Evolutionary conservation across 2,113 vertebrate genomes (phyloP).

Genomic region (human (Homo sapiens)): DNA sequence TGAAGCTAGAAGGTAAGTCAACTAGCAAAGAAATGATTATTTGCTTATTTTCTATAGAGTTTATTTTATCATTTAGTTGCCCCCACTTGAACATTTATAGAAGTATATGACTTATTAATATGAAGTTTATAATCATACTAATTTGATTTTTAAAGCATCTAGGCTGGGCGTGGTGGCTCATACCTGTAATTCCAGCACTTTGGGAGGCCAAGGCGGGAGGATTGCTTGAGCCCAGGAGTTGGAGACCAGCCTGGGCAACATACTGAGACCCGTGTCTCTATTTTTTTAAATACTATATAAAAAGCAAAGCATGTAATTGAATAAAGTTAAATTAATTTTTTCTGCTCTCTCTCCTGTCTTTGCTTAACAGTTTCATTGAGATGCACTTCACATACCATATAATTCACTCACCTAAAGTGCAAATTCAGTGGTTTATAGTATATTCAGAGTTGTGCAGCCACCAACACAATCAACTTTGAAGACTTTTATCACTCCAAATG

Average conservation of each 20-base stretch:
- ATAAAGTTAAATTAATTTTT: not conserved
- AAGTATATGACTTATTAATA: not conserved
- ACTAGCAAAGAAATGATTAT: not conserved
- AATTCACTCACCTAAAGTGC: not conserved
- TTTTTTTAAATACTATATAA: no score
- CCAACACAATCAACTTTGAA: not conserved
- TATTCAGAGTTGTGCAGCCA: not conserved
- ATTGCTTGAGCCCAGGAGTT: no score
- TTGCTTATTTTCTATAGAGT: not conserved
- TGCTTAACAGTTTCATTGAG: not conserved
- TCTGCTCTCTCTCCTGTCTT: not conserved
- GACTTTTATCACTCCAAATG: not conserved
- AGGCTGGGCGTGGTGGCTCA: no score
- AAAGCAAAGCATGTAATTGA: not conserved
- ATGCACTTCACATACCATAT: not conserved
- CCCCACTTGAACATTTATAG: not conserved
- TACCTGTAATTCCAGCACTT: no score
- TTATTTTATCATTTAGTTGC: not conserved
- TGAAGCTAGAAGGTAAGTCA: not conserved
- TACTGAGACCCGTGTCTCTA: no score
- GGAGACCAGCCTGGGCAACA: no score
- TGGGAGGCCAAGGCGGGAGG: no score
- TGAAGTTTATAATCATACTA: not conserved
- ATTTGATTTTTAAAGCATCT: not conserved
- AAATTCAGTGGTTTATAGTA: not conserved